These are phyloP conservation scores for Drosophila histrio DNA, from an alignment of 2,888 invertebrate genomes.

Conservation along the genomic window DNA sequence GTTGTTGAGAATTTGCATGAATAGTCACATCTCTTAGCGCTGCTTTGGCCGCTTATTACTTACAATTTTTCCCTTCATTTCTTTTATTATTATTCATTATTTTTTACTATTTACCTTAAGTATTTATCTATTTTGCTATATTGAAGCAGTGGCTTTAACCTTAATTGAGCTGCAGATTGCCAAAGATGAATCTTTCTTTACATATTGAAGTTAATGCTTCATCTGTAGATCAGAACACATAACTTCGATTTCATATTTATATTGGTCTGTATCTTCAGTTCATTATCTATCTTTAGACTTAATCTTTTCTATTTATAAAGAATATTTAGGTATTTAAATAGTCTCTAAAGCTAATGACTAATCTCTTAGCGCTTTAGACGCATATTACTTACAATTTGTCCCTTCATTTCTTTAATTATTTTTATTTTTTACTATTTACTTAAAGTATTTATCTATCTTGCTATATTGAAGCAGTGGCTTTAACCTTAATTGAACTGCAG, in stretches of 20 bases:
- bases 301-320: not conserved
- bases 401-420: too few species aligned
- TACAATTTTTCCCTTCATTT: not conserved
- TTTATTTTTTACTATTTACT: too few species aligned
- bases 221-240: not conserved
- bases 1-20: constrained; percentile 1
- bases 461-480: constrained; percentile 10
- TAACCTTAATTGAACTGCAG: constrained; percentile 25
- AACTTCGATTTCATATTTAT: not conserved
- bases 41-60: constrained; percentile 12
- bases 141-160: constrained; percentile 16
- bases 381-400: too few species aligned
- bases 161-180: constrained; percentile 21
- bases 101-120: not conserved
- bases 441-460: constrained; percentile 9
- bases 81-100: not conserved
- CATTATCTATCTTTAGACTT: not conserved
- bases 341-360: too few species aligned
- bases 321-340: not conserved
- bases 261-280: not conserved
- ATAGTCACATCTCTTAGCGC: constrained; percentile 3
- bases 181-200: constrained; percentile 2
- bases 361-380: too few species aligned
- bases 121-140: constrained; percentile 17
- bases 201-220: not conserved